Evolutionary conservation across 2,797 vertebrate genomes (phyloP).

Genomic region (Sebastes itinus): DNA sequence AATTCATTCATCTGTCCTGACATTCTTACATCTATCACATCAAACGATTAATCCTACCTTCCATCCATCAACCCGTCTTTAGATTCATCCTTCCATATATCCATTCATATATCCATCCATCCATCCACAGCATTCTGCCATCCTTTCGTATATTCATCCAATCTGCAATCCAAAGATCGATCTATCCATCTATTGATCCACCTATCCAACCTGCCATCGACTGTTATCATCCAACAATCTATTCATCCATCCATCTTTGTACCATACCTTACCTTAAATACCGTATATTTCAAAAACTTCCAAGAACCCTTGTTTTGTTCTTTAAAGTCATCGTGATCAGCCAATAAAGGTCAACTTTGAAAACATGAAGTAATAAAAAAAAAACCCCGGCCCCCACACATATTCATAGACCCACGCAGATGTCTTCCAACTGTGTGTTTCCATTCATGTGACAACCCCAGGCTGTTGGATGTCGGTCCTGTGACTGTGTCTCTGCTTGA

Average conservation of each 20-base stretch:
- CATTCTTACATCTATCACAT: background rate
- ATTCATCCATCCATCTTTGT: background rate
- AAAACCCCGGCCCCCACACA: background rate
- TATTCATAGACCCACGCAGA: background rate
- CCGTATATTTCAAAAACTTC: background rate
- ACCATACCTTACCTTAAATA: background rate
- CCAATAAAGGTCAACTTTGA: background rate
- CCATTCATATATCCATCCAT: background rate
- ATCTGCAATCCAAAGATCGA: background rate
- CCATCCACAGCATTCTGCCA: background rate
- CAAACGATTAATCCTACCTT: background rate
- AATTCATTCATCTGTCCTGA: background rate
- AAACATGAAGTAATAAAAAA: background rate
- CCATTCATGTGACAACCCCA: slow-evolving; percentile 34
- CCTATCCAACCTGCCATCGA: background rate
- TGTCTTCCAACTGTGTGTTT: background rate
- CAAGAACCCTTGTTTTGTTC: background rate
- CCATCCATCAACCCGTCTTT: background rate
- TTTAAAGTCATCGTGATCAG: background rate
- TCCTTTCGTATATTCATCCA: background rate
- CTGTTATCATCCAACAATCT: background rate
- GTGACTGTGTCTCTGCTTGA: background rate
- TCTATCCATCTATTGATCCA: background rate
- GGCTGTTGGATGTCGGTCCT: background rate
- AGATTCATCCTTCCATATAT: background rate